Conservation (phyloP, 2,113 vertebrate genomes). For the Corydoras sp. region DNA sequence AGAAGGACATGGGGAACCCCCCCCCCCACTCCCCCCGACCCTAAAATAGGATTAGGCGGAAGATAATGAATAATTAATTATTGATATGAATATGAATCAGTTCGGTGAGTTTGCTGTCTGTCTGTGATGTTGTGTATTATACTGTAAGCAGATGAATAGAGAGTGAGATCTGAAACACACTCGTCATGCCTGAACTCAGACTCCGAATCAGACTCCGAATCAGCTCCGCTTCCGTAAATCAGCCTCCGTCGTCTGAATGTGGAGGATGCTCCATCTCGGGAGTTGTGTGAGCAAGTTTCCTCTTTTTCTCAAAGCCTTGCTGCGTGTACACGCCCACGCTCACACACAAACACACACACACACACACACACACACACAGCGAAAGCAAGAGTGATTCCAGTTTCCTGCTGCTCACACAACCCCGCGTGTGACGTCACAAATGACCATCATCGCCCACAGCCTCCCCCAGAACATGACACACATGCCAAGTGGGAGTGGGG, state of each 20-base stretch:
- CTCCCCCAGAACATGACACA: conserved; percentile 48
- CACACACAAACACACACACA: conserved; percentile 18
- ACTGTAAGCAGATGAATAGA: no score
- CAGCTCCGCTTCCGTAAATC: neutral
- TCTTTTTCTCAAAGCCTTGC: conserved; percentile 3
- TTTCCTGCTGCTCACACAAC: conserved; percentile 55
- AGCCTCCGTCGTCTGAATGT: neutral
- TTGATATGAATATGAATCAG: no score
- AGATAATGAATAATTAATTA: no score
- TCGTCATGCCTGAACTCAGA: neutral
- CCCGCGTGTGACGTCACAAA: conserved; percentile 59
- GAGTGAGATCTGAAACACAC: no score
- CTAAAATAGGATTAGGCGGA: no score
- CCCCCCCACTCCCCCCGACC: no score
- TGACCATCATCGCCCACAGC: conserved; percentile 55
- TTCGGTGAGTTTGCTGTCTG: no score
- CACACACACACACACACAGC: conserved; percentile 6
- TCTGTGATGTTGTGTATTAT: no score
- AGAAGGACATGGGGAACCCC: no score
- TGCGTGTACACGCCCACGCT: conserved; percentile 19
- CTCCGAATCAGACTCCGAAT: neutral
- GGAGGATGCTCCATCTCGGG: neutral
- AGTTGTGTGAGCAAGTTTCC: neutral
- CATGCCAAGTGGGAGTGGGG: conserved; percentile 43
- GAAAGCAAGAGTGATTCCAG: conserved; percentile 46